Conservation (phyloP, 1,140 invertebrate species). For the Druon quercuslanigerum region DNA sequence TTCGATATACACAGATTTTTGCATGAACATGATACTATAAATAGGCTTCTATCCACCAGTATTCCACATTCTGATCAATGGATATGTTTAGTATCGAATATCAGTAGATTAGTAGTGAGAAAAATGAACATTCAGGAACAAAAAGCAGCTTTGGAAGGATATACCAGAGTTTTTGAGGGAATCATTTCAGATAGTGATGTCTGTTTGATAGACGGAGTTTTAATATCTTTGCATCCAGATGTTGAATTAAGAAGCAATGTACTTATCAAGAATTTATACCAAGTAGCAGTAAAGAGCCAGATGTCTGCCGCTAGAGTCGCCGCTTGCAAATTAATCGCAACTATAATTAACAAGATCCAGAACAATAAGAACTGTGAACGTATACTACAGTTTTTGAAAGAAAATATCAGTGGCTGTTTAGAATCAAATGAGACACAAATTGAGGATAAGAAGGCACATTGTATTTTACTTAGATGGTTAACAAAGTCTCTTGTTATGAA, state of each 20-base stretch:
- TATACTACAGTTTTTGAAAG: constrained; percentile 47
- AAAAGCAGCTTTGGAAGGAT: constrained; percentile 39
- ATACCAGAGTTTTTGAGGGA: constrained; percentile 40
- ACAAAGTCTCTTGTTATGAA: constrained; percentile 58
- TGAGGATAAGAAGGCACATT: constrained; percentile 44
- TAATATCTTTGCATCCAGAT: constrained; percentile 54
- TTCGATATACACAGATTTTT: constrained; percentile 62
- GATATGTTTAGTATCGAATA: constrained; percentile 50
- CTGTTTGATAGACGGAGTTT: constrained; percentile 53
- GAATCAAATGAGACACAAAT: constrained; percentile 38
- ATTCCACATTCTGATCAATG: constrained; percentile 39
- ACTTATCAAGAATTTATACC: constrained; percentile 50
- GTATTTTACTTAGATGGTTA: constrained; percentile 55
- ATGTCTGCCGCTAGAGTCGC: constrained; percentile 38
- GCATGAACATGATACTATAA: constrained; percentile 58
- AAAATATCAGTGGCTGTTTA: constrained; percentile 51
- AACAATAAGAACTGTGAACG: constrained; percentile 36
- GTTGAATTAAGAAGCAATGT: constrained; percentile 41
- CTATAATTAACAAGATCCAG: constrained; percentile 61
- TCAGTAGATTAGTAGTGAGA: constrained; percentile 57
- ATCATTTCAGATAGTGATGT: constrained; percentile 51
- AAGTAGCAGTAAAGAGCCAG: constrained; percentile 44
- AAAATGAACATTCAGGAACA: constrained; percentile 49
- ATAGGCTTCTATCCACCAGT: constrained; percentile 54
- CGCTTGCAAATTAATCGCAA: constrained; percentile 54